Percentiles rank a stretch among this genome's conserved stretches.
phyloP scores from a whole-genome alignment of 2,113 vertebrate genomes.

The Anolis sagrei region DNA sequence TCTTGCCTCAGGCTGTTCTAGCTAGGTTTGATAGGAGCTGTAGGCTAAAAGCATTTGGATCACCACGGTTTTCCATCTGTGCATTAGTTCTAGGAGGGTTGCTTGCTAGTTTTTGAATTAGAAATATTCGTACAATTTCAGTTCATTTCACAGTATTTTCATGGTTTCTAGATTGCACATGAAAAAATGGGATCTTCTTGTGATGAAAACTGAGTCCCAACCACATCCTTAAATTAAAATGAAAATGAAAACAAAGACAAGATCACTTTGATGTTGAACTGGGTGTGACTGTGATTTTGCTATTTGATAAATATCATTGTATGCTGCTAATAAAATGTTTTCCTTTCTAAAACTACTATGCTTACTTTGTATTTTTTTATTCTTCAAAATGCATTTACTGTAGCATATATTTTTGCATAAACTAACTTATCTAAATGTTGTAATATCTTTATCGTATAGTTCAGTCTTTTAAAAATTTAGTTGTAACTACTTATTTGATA shows the following conservation, averaged over 20 bases:
- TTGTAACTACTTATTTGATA: constrained; percentile 5
- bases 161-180: not conserved
- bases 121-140: not conserved
- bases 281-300: not conserved
- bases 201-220: not conserved
- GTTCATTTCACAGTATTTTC: constrained; percentile 3
- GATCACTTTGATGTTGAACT: not conserved
- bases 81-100: too few species aligned
- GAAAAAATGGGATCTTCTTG: constrained; percentile 3
- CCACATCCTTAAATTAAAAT: not conserved
- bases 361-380: not conserved
- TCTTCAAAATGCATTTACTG: not conserved
- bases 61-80: too few species aligned
- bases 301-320: not conserved
- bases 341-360: not conserved
- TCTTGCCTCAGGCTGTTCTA: too few species aligned
- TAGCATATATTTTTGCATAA: constrained; percentile 9
- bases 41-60: too few species aligned
- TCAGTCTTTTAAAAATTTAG: too few species aligned
- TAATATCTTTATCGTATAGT: not conserved
- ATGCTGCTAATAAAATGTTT: constrained; percentile 8
- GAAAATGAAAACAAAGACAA: not conserved
- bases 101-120: not conserved
- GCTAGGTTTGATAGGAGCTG: too few species aligned
- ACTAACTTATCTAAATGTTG: constrained; percentile 25